Base-by-base conservation (phyloP, 2,888 invertebrate genomes). In the Archips crataeganus region DNA sequence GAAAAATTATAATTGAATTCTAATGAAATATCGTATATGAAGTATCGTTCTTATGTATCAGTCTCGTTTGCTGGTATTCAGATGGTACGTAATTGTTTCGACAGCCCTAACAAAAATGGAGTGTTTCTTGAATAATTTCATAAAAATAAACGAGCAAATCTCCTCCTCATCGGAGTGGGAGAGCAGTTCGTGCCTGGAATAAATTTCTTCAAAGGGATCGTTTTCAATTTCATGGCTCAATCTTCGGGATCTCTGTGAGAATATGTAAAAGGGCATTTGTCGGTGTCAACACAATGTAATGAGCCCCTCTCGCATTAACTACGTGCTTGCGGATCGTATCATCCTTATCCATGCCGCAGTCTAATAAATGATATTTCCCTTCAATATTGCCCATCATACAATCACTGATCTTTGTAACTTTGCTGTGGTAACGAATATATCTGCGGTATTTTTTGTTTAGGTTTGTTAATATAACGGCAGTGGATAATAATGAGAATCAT, bases 191-290 rank as follows among this genome's bases (percentile, higher is more conserved):
- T 94, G 94, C 93, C 82, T 88, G 85, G 94, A 94, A 94, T 94
- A 93, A 93, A 94, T 94, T 94, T 93, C 92, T 91, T 90, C 90
- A 91, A 90, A 92, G 93, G 90, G 94, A 91, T 94, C 93, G 93
- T 94, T 94, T 94, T 93, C 94, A 93, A 93, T 93, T 94, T 92
- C 93, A 94, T 92, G 93, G 93, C 93, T 94, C 92, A 92, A 94
- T 94, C 93, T 93, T 92, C 90, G 91, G 92, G 89, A 93, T 92
- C 93, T 93, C 88, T 87, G 88, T 86, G 90, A 88, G 93, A 93
- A 92, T 93, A 93, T 92, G 93, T 93, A 93, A 93, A 93, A 87
- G 93, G 93, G 91, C 93, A 93, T 93, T 93, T 93, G 92, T 93
- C 92, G 92, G 90, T 92, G 93, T 93, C 93, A 93, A 93, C 93